A percentile compares a stretch with the other conserved stretches of the same genome.
phyloP scores from a whole-genome alignment of 2,113 vertebrate genomes.

The Rhegmatorhina hoffmannsi region DNA sequence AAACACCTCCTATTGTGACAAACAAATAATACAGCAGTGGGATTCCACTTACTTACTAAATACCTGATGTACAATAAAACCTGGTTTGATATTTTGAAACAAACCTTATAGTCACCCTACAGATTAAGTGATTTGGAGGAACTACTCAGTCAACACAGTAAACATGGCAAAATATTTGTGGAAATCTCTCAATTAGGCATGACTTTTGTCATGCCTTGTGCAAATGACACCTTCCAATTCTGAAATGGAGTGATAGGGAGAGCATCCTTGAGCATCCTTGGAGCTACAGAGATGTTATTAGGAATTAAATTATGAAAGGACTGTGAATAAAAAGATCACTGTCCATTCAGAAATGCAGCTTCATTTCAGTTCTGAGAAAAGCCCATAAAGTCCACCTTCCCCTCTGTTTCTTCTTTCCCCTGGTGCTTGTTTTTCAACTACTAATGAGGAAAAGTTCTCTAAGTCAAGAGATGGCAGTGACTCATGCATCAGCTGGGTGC shows the following conservation, averaged over 20 bases:
- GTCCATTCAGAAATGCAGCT: background rate
- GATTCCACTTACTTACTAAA: background rate
- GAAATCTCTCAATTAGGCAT: background rate
- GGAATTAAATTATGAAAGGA: background rate
- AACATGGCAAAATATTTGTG: background rate
- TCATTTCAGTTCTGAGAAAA: background rate
- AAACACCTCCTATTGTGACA: background rate
- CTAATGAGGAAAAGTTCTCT: background rate
- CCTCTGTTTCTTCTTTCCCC: background rate
- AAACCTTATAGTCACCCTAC: accelerated
- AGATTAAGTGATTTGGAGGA: background rate
- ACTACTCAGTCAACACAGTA: background rate
- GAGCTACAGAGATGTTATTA: background rate
- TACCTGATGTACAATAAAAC: background rate
- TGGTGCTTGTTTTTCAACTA: background rate
- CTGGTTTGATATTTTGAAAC: background rate
- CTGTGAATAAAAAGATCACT: background rate
- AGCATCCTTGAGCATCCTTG: background rate
- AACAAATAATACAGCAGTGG: background rate
- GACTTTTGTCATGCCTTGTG: background rate
- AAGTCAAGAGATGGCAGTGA: background rate
- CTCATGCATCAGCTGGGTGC: background rate
- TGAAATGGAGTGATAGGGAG: background rate
- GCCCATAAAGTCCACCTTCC: background rate
- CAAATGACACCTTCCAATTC: background rate